Evolutionary conservation across 1,140 invertebrate genomes (phyloP), one percentile per base, ranked within the genome.

Genomic region (Samia ricini): DNA sequence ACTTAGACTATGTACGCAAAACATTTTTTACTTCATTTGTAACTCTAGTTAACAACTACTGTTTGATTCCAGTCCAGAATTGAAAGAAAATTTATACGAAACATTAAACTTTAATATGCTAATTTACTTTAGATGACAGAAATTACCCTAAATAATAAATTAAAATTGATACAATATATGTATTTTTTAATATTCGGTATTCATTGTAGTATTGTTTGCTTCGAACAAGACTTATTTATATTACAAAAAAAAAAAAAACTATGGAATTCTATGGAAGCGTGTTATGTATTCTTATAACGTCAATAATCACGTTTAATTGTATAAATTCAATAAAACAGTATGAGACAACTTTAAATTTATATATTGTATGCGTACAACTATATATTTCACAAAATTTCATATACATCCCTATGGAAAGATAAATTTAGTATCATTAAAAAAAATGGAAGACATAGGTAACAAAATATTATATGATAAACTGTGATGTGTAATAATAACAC

Each of bases 391-490:
- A 8, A 5, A 29, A 8, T 29, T 29, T 29, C 10, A 29, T 29
- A 29, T 29, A 5, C 26, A 29, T 29, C 26, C 6, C 10, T 5
- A 4, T 42, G 10, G n/a, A 42, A 42, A 42, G 12, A 42, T 42
- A 42, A 42, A 15, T 26, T 4, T 26, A 26, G 26, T 26, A 8
- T 26, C 33, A 55, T n/a, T 55, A 55, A 12, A 54, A 49, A 49
- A 54, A 54, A 55, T 55, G 52, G 52, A 55, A 55, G 52, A 55
- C 52, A 55, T 15, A 51, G 21, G 8, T 15, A 55, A 24, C 18
- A 24, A 55, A 22, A 24, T 23, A 21, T 52, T 21, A 52, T 22
- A 52, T 22, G 22, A 52, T 12, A 24, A 12, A 55, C 21, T 55
- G 52, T 55, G 52, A 55, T 55, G 52, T 24, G n/a, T n/a, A n/a